phyloP scores from a whole-genome alignment of 2,888 invertebrate species.

The Nowickia ferox region DNA sequence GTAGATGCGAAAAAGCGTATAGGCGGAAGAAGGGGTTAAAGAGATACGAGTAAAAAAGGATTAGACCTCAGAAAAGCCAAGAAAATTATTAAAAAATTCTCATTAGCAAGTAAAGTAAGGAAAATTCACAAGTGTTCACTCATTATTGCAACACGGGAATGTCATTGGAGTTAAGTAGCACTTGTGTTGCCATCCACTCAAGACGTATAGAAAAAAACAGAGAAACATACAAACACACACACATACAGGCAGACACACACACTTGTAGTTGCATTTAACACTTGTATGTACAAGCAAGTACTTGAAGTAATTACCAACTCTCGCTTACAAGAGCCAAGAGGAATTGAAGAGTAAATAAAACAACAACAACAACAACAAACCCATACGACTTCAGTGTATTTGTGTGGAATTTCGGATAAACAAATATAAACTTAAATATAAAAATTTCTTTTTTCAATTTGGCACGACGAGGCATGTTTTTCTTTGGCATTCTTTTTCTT shows the following conservation, averaged over 20 bases:
- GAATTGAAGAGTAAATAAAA: conserved; percentile 9
- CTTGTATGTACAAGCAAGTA: conserved; percentile 28
- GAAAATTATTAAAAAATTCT: conserved; percentile 46
- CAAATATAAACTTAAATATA: conserved; percentile 10
- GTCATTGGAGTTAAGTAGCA: conserved; percentile 58
- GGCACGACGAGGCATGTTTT: conserved; percentile 44
- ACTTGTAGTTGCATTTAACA: not conserved
- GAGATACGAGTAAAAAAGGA: not conserved
- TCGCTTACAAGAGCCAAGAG: conserved; percentile 42
- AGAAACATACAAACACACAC: not conserved
- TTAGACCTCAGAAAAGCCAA: conserved; percentile 32
- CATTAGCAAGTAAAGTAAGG: conserved; percentile 56
- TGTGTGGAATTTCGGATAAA: conserved; percentile 22
- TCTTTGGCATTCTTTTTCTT: conserved; percentile 13
- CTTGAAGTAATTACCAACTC: conserved; percentile 60
- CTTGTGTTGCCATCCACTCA: conserved; percentile 36
- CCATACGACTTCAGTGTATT: not conserved
- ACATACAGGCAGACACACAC: not conserved
- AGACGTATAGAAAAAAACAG: not conserved
- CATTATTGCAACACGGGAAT: conserved; percentile 57
- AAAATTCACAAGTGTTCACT: conserved; percentile 60
- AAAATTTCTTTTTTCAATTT: conserved; percentile 15
- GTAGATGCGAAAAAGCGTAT: not conserved
- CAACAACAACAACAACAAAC: not conserved
- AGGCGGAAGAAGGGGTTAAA: not conserved